Percentiles rank a stretch among this genome's conserved stretches.
Evolutionary conservation across 53 echinoderm and acorn worm species (phyloP).

Genomic region (Astropecten irregularis): DNA sequence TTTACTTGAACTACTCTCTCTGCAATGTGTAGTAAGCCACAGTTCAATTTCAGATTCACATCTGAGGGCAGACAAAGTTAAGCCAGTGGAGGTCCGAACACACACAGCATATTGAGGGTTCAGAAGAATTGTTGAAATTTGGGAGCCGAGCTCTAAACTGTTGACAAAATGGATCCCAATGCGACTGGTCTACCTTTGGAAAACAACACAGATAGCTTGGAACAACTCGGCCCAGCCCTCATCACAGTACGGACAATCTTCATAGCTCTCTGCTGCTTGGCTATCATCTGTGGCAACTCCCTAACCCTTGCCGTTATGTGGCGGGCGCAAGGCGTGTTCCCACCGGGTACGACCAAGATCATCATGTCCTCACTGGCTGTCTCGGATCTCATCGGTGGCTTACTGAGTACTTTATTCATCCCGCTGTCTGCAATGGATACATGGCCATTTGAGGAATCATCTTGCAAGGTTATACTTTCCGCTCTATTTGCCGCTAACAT

Average conservation of each 20-base stretch:
- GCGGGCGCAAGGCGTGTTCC: conserved; percentile 15
- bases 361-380: conserved; percentile 3
- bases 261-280: background rate
- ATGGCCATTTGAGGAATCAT: background rate
- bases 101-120: too few species aligned
- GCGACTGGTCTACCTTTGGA: too few species aligned
- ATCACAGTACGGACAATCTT: conserved; percentile 13
- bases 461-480: conserved; percentile 4
- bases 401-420: background rate
- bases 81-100: too few species aligned
- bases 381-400: background rate
- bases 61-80: too few species aligned
- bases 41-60: too few species aligned
- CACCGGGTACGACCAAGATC: conserved; percentile 11
- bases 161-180: too few species aligned
- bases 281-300: background rate
- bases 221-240: conserved; percentile 17
- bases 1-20: too few species aligned
- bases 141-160: too few species aligned
- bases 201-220: too few species aligned
- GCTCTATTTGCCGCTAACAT: too few species aligned
- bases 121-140: background rate
- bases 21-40: too few species aligned
- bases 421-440: conserved; percentile 9
- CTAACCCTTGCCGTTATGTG: conserved; percentile 21